Evolutionary conservation across 1,140 invertebrate species (phyloP).

Genomic region (Hydropsyche tenuis): DNA sequence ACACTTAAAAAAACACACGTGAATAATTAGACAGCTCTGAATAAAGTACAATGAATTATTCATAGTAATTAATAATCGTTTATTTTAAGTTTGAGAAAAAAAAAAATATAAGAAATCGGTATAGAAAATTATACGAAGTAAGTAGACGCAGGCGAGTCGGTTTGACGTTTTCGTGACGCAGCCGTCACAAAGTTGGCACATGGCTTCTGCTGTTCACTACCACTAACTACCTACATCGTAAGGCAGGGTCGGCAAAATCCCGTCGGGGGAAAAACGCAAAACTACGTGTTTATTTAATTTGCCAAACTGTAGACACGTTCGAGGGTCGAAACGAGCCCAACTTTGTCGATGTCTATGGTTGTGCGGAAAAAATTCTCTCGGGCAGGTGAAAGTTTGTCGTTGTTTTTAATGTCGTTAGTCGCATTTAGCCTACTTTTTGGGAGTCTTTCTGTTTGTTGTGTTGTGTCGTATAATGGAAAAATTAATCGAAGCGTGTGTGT

Average conservation of each 20-base stretch:
- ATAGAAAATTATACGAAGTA: neutral
- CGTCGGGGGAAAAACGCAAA: constrained; percentile 7
- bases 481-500: no score
- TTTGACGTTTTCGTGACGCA: constrained; percentile 22
- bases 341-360: no score
- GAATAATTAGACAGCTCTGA: no score
- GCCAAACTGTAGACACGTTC: neutral
- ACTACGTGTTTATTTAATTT: constrained; percentile 35
- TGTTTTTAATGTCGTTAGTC: no score
- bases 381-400: no score
- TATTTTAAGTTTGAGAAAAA: neutral
- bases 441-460: no score
- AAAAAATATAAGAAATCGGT: neutral
- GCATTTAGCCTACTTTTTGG: neutral
- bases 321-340: no score
- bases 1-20: no score
- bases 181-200: constrained; percentile 3
- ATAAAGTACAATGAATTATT: neutral
- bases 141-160: neutral
- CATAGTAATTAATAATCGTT: neutral
- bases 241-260: neutral
- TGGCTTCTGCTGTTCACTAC: no score
- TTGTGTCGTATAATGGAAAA: no score
- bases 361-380: no score
- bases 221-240: neutral